phyloP scores from a whole-genome alignment of 2,888 invertebrate genomes.

The Drosophila formosana region DNA sequence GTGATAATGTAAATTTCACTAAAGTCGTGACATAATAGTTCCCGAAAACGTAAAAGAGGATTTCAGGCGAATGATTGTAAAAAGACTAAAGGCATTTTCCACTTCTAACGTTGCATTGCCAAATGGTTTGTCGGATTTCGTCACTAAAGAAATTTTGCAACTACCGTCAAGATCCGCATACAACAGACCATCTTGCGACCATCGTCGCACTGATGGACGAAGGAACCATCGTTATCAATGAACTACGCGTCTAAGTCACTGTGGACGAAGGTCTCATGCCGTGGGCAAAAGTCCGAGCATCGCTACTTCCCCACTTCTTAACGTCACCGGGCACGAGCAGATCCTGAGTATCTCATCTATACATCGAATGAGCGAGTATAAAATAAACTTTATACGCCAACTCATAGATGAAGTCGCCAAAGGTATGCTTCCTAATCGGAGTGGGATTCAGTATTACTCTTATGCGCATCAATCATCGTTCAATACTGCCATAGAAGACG shows the following conservation, averaged over 20 bases:
- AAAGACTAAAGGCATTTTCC: background rate
- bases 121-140: background rate
- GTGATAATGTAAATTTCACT: constrained; percentile 26
- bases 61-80: background rate
- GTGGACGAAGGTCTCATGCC: background rate
- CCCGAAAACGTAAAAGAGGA: background rate
- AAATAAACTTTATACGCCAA: constrained; percentile 10
- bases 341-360: constrained; percentile 16
- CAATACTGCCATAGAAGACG: too few species aligned
- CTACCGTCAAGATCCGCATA: background rate
- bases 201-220: too few species aligned
- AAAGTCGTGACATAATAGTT: constrained; percentile 12
- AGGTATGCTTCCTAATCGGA: constrained; percentile 13
- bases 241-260: background rate
- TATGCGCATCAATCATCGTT: background rate
- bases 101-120: background rate
- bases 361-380: constrained; percentile 26
- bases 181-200: background rate
- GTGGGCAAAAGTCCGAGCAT: background rate
- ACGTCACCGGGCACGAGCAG: constrained; percentile 6
- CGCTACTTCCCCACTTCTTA: constrained; percentile 4
- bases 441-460: background rate
- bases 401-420: constrained; percentile 20
- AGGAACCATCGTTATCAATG: too few species aligned
- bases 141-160: background rate